phyloP scores from a whole-genome alignment of 2,888 invertebrate species.

The Tanytarsus gracilentus region DNA sequence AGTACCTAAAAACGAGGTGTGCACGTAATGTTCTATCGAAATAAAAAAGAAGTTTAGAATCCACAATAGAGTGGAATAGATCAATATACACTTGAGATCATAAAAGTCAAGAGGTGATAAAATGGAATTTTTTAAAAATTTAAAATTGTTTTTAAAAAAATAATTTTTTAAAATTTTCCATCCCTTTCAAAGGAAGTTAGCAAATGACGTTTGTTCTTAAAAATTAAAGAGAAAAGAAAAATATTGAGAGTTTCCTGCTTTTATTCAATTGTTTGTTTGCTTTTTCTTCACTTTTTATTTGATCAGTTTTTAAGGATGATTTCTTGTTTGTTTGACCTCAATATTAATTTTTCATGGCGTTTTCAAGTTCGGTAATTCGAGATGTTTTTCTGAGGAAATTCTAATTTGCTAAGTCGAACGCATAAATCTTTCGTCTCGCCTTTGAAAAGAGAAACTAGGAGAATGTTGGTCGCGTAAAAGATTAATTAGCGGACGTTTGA shows the following conservation, averaged over 20 bases:
- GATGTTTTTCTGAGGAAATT: too few relatives aligned
- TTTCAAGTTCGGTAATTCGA: neutral
- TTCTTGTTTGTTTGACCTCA: neutral
- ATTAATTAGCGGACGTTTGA: too few relatives aligned
- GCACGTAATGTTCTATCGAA: neutral
- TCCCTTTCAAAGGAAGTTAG: conserved; percentile 8
- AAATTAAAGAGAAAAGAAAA: neutral
- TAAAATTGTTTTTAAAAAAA: too few relatives aligned
- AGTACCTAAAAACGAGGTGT: neutral
- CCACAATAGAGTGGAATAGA: neutral
- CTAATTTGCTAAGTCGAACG: too few relatives aligned
- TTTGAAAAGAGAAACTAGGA: too few relatives aligned
- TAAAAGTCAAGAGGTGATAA: too few relatives aligned
- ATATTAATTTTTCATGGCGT: neutral
- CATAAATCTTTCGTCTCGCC: too few relatives aligned
- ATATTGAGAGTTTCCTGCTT: neutral
- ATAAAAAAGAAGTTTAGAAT: neutral
- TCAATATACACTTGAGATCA: too few relatives aligned
- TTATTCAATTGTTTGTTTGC: neutral
- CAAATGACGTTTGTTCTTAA: neutral
- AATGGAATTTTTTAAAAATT: too few relatives aligned
- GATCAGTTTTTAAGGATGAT: neutral
- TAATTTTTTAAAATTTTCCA: too few relatives aligned
- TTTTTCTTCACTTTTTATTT: neutral
- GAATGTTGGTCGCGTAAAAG: too few relatives aligned